Percentiles rank a stretch among this genome's conserved stretches.
phyloP scores from a whole-genome alignment of 2,888 invertebrate genomes.

The Cartodere bifasciata region DNA sequence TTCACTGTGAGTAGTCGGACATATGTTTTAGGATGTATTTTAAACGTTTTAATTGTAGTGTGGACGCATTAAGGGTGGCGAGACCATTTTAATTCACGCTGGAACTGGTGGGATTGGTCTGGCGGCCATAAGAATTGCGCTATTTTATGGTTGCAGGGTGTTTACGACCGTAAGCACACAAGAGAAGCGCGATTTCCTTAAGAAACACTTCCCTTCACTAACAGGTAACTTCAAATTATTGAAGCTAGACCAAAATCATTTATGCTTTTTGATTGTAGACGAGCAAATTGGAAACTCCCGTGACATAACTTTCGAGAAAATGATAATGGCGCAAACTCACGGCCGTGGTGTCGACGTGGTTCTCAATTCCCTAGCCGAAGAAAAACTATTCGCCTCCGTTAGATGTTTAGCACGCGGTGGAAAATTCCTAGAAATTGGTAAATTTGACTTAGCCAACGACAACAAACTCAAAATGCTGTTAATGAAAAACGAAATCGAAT shows the following conservation, averaged over 20 bases:
- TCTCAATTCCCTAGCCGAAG: slow-evolving; percentile 80
- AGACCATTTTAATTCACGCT: slow-evolving; percentile 28
- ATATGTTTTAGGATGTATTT: too few relatives aligned
- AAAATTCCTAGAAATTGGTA: slow-evolving; percentile 74
- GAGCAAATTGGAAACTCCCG: slow-evolving; percentile 76
- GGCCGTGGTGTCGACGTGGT: slow-evolving; percentile 87
- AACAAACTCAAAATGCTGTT: slow-evolving; percentile 45
- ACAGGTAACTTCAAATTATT: slow-evolving; percentile 29
- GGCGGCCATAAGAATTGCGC: slow-evolving; percentile 83
- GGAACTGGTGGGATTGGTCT: slow-evolving; percentile 76
- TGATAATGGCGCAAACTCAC: slow-evolving; percentile 63
- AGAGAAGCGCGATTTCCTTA: slow-evolving; percentile 74
- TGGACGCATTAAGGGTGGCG: slow-evolving; percentile 10
- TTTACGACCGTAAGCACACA: slow-evolving; percentile 81
- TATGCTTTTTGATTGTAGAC: slow-evolving; percentile 32
- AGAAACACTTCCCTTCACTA: slow-evolving; percentile 67
- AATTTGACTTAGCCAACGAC: slow-evolving; percentile 62
- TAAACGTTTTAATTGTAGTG: not conserved
- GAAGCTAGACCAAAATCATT: too few relatives aligned
- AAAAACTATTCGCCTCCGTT: slow-evolving; percentile 64
- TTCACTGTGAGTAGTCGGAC: slow-evolving; percentile 17
- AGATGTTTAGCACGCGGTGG: slow-evolving; percentile 47
- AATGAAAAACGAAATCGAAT: slow-evolving; percentile 59
- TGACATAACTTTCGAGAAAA: slow-evolving; percentile 75
- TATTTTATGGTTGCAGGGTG: slow-evolving; percentile 70